Conservation (phyloP, 2,797 vertebrate species). For the Cyclopterus lumpus region DNA sequence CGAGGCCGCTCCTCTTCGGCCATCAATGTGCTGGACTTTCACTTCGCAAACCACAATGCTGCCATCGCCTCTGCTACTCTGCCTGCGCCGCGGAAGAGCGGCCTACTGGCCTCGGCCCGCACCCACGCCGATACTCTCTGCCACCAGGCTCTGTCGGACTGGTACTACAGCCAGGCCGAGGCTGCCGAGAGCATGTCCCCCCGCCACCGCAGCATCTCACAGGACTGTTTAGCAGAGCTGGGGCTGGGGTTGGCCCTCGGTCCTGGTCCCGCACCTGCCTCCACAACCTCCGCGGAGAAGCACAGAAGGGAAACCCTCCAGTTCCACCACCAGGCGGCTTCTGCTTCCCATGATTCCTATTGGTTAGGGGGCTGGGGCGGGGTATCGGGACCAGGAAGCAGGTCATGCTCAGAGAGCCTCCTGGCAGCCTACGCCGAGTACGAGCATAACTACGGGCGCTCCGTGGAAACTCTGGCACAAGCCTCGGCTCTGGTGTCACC, state of each 20-base stretch:
- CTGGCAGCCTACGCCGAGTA: slow-evolving; percentile 82
- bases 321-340: slow-evolving; percentile 78
- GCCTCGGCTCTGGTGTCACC: slow-evolving; percentile 80
- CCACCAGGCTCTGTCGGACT: slow-evolving; percentile 91
- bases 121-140: slow-evolving; percentile 81
- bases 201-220: slow-evolving; percentile 88
- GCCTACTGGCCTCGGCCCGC: slow-evolving; percentile 53
- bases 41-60: slow-evolving; percentile 85
- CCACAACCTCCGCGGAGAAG: slow-evolving; percentile 74
- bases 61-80: slow-evolving; percentile 81
- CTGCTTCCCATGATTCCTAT: slow-evolving; percentile 69
- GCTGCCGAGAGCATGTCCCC: slow-evolving; percentile 82
- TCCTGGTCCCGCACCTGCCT: slow-evolving; percentile 25
- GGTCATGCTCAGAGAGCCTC: slow-evolving; percentile 87
- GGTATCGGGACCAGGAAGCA: slow-evolving; percentile 53
- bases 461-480: slow-evolving; percentile 87
- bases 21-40: slow-evolving; percentile 79
- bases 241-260: slow-evolving; percentile 60
- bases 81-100: slow-evolving; percentile 54
- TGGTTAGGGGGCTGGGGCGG: slow-evolving; percentile 61
- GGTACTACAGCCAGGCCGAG: slow-evolving; percentile 90
- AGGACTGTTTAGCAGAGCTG: slow-evolving; percentile 85
- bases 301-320: slow-evolving; percentile 83
- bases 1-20: slow-evolving; percentile 68
- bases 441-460: slow-evolving; percentile 83